These are phyloP conservation scores for Berghia stephanieae DNA, from an alignment of 1,140 invertebrate genomes.

Conservation along the genomic window DNA sequence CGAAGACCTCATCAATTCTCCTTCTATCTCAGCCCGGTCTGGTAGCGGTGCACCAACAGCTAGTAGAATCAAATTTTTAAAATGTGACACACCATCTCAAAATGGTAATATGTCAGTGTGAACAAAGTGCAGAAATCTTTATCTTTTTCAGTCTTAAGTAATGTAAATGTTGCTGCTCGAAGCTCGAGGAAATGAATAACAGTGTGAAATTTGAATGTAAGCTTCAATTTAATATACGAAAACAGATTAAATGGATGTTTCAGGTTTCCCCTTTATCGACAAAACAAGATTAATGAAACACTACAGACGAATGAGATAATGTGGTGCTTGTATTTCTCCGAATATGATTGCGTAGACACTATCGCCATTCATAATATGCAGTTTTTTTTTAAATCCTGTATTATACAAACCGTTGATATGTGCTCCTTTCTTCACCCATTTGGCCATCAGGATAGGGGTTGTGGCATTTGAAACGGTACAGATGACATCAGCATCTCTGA, in stretches of 20 bases:
- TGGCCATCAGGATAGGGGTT: slow-evolving; percentile 66
- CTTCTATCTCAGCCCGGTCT: slow-evolving; percentile 62
- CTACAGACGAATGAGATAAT: no score
- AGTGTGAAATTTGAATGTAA: no score
- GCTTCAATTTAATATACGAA: no score
- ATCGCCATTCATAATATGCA: not conserved
- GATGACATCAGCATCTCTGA: slow-evolving; percentile 71
- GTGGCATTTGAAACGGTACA: slow-evolving; percentile 69
- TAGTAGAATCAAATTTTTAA: slow-evolving; percentile 32
- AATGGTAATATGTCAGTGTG: not conserved
- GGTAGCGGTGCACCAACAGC: slow-evolving; percentile 64
- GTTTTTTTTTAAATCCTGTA: not conserved
- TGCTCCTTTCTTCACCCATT: slow-evolving; percentile 70
- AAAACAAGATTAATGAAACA: no score
- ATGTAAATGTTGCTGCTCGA: no score
- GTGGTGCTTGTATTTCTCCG: no score
- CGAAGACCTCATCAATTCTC: slow-evolving; percentile 52
- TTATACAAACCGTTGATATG: slow-evolving; percentile 68
- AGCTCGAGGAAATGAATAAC: no score
- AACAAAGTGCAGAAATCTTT: not conserved
- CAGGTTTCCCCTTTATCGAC: no score
- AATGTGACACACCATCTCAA: not conserved
- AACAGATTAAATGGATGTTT: no score
- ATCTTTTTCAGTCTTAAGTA: no score
- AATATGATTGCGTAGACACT: no score